Percentiles rank a stretch among this genome's conserved stretches.
Evolutionary conservation across 2,888 invertebrate genomes (phyloP).

Genomic region (Myopa testacea): DNA sequence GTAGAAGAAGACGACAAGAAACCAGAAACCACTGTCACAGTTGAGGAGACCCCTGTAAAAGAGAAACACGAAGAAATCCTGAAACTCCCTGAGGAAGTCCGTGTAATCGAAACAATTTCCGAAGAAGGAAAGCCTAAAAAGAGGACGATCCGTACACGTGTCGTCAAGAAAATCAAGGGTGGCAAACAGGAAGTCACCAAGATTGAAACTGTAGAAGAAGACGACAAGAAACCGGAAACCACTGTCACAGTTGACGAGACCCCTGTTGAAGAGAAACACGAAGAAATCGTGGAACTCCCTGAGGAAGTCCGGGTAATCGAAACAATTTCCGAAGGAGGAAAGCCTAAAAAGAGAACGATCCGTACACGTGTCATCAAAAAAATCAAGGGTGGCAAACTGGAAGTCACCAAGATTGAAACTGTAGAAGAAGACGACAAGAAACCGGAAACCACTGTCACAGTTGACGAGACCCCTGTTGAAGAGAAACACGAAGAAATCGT

Average conservation of each 20-base stretch:
- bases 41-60: constrained; percentile 1
- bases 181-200: constrained; percentile 2
- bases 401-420: constrained; percentile 11
- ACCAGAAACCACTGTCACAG: neutral
- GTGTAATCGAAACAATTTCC: constrained; percentile 3
- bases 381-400: constrained; percentile 6
- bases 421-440: constrained; percentile 15
- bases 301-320: constrained; percentile 13
- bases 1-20: constrained; percentile 16
- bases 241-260: neutral
- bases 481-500: neutral
- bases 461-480: neutral
- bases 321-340: constrained; percentile 7
- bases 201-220: constrained; percentile 17
- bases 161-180: constrained; percentile 12
- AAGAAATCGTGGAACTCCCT: constrained; percentile 3
- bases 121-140: constrained; percentile 13
- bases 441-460: constrained; percentile 4
- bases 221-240: constrained; percentile 16
- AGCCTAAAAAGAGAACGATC: neutral
- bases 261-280: neutral
- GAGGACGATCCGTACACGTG: neutral
- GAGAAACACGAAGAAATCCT: neutral
- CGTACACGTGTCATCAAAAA: constrained; percentile 8
- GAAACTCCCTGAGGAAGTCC: constrained; percentile 8